A percentile compares a stretch with the other conserved stretches of the same genome.
phyloP scores from a whole-genome alignment of 2,888 invertebrate species.

The Nebria brevicollis region DNA sequence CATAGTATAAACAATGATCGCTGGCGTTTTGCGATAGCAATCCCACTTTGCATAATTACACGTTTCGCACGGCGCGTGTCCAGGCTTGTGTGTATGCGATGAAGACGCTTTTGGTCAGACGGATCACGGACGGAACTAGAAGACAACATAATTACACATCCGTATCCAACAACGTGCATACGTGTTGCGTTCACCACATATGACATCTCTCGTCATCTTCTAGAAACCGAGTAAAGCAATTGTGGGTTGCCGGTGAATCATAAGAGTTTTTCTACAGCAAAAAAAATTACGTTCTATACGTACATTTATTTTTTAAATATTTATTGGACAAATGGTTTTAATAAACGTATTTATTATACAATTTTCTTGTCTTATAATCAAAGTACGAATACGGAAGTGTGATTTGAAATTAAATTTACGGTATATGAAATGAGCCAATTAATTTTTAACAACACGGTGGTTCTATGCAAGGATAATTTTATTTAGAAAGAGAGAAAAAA shows the following conservation, averaged over 20 bases:
- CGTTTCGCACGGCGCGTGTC: conserved; percentile 17
- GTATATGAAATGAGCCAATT: not conserved
- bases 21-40: conserved; percentile 37
- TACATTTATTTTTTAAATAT: too few relatives aligned
- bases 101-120: conserved; percentile 42
- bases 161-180: conserved; percentile 19
- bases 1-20: conserved; percentile 33
- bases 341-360: too few relatives aligned
- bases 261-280: not conserved
- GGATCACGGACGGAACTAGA: conserved; percentile 35
- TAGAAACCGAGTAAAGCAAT: not conserved
- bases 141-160: conserved; percentile 40
- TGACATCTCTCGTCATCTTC: not conserved
- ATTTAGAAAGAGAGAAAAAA: not conserved
- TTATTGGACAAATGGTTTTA: too few relatives aligned
- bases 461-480: not conserved
- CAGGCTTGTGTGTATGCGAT: conserved; percentile 11
- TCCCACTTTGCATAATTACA: conserved; percentile 45
- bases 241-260: not conserved
- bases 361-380: too few relatives aligned
- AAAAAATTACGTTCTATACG: too few relatives aligned
- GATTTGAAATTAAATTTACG: not conserved
- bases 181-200: conserved; percentile 18
- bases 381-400: not conserved
- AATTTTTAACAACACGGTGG: not conserved